These are phyloP conservation scores for Avahi laniger DNA, from an alignment of 2,797 vertebrate species.

Conservation along the genomic window DNA sequence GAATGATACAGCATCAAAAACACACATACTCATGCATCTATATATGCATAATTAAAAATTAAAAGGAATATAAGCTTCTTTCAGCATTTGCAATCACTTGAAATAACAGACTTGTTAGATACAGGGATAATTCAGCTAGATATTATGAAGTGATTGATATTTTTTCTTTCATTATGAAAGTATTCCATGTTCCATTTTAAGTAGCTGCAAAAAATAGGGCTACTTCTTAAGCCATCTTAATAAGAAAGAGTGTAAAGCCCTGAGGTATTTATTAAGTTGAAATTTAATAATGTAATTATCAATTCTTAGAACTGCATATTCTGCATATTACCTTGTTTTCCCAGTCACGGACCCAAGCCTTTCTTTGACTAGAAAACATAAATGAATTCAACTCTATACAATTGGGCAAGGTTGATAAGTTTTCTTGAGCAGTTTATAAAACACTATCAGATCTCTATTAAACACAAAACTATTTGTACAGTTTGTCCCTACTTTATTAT, in stretches of 20 bases:
- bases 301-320: not conserved
- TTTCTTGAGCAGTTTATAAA: slow-evolving; percentile 4
- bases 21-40: not conserved
- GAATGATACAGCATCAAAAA: not conserved
- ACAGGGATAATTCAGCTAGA: not conserved
- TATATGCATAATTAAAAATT: not conserved
- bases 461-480: not conserved
- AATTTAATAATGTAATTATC: slow-evolving; percentile 20
- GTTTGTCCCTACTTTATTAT: not conserved
- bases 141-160: not conserved
- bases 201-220: not conserved
- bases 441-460: not conserved
- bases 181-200: not conserved
- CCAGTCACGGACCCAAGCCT: not conserved
- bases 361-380: not conserved
- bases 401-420: not conserved
- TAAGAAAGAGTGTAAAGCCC: not conserved
- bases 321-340: not conserved
- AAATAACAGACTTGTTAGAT: not conserved
- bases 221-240: not conserved
- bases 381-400: not conserved
- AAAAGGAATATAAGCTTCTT: not conserved
- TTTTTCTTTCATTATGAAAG: slow-evolving; percentile 8
- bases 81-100: not conserved
- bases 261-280: not conserved